Base-by-base conservation (phyloP, 2,888 invertebrate genomes). In the Choristoneura rosaceana region DNA sequence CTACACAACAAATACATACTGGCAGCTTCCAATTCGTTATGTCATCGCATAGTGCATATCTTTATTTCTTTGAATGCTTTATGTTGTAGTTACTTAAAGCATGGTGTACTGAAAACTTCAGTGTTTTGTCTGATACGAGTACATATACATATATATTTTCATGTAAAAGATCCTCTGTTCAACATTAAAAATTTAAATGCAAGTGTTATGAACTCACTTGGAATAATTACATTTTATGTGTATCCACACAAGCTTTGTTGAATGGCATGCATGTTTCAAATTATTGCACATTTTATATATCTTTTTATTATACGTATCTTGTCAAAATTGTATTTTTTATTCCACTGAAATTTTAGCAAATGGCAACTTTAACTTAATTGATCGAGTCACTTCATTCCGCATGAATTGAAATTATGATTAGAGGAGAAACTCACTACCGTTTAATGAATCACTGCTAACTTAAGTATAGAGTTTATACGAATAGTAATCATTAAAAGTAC, bases 211-310 rank as follows among this genome's bases (percentile, higher is more conserved):
- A 59, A 59, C 33, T 59, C 33, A 25, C 59, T 10, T 52, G 3
- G 34, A 59, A 14, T 7, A 59, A 58, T 9, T 59, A n/a, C 1
- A 59, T 74, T 75, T 74, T 69, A n/a, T 71, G 55, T 67, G 60
- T 74, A 70, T 76, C 76, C 76, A 81, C 85, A 87, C 84, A 80
- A 75, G 90, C 90, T 90, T 90, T 85, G 68, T 82, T 86, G 85
- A 83, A 85, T 87, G 85, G 90, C 89, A 84, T 89, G 91, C 91
- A 90, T 90, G 90, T 81, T 84, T 77, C 76, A 74, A 78, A 80
- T 83, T 80, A 80, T 61, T 80, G 87, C 81, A 83, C 82, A 76
- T 78, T 75, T 76, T 79, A 76, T 74, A 65, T 58, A 68, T 65
- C 73, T 75, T 74, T 74, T 58, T 70, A 62, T 71, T 50, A 52